Conservation (phyloP, 2,888 invertebrate species). For the Polydesmus complanatus region DNA sequence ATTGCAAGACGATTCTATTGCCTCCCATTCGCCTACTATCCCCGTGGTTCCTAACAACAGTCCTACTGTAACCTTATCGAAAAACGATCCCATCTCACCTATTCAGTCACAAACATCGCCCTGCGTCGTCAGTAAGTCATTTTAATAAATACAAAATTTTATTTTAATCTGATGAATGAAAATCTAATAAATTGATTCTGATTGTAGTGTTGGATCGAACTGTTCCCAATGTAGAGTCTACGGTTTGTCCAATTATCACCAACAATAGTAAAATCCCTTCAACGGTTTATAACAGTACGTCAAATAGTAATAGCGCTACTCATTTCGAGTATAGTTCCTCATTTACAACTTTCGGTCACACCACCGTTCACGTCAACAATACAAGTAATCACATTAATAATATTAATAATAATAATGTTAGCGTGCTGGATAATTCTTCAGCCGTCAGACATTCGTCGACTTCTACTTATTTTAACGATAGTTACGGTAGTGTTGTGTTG, state of each 20-base stretch:
- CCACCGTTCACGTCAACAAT: neutral
- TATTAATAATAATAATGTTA: neutral
- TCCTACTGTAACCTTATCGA: conserved; percentile 13
- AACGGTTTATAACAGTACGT: conserved; percentile 41
- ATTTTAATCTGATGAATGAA: neutral
- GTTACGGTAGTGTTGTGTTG: neutral
- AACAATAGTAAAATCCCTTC: neutral
- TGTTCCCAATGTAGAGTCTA: conserved; percentile 4
- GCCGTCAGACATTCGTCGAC: neutral
- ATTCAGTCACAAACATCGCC: conserved; percentile 1
- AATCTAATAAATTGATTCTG: neutral
- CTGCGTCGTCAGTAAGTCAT: conserved; percentile 11
- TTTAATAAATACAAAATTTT: neutral
- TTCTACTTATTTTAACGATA: neutral
- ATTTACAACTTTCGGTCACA: conserved; percentile 27
- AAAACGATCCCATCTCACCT: conserved; percentile 1
- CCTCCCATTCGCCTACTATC: conserved; percentile 18
- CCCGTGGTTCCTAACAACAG: conserved; percentile 26
- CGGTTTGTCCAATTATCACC: conserved; percentile 4
- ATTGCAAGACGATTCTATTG: neutral
- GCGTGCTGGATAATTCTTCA: neutral
- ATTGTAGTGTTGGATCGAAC: conserved; percentile 25
- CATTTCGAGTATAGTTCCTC: conserved; percentile 57
- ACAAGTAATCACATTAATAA: too few species aligned
- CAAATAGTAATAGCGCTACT: conserved; percentile 60